phyloP scores from a whole-genome alignment of 2,888 invertebrate species.

The Eumerus sabulonum region DNA sequence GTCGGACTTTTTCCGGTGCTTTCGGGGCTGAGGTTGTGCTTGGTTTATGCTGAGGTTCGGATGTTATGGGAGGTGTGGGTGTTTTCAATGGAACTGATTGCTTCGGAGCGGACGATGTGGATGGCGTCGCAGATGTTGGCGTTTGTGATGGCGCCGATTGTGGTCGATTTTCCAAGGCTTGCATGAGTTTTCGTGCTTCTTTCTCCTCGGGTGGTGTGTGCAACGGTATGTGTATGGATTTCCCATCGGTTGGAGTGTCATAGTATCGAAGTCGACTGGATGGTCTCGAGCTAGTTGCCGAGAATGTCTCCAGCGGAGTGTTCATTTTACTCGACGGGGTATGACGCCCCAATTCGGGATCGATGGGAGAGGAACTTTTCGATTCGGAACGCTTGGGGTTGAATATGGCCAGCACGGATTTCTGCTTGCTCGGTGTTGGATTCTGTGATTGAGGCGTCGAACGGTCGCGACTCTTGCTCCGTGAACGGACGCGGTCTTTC shows the following conservation, averaged over 20 bases:
- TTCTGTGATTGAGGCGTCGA: slow-evolving; percentile 78
- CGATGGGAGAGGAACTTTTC: slow-evolving; percentile 78
- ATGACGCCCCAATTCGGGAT: slow-evolving; percentile 72
- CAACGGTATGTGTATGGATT: slow-evolving; percentile 85
- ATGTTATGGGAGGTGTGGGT: slow-evolving; percentile 22
- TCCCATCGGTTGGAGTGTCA: slow-evolving; percentile 83
- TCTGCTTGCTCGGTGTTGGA: slow-evolving; percentile 83
- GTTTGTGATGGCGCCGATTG: slow-evolving; percentile 71
- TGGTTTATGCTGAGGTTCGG: slow-evolving; percentile 21
- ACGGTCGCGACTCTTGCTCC: slow-evolving; percentile 83
- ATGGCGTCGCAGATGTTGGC: slow-evolving; percentile 70
- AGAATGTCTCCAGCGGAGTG: slow-evolving; percentile 76
- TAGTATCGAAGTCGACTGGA: slow-evolving; percentile 81
- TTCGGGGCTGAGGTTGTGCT: slow-evolving; percentile 21
- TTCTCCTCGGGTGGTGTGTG: slow-evolving; percentile 87
- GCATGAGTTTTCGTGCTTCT: slow-evolving; percentile 76
- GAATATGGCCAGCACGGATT: slow-evolving; percentile 85
- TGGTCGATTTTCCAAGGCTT: slow-evolving; percentile 74
- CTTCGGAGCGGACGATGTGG: slow-evolving; percentile 39
- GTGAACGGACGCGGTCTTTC: slow-evolving; percentile 80
- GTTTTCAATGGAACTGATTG: slow-evolving; percentile 19
- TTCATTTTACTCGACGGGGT: slow-evolving; percentile 78
- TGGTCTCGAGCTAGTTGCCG: slow-evolving; percentile 73
- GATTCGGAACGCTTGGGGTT: slow-evolving; percentile 80
- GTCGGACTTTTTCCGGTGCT: slow-evolving; percentile 70